Conservation (phyloP, 2,888 invertebrate genomes). For the Pheosia gnoma region DNA sequence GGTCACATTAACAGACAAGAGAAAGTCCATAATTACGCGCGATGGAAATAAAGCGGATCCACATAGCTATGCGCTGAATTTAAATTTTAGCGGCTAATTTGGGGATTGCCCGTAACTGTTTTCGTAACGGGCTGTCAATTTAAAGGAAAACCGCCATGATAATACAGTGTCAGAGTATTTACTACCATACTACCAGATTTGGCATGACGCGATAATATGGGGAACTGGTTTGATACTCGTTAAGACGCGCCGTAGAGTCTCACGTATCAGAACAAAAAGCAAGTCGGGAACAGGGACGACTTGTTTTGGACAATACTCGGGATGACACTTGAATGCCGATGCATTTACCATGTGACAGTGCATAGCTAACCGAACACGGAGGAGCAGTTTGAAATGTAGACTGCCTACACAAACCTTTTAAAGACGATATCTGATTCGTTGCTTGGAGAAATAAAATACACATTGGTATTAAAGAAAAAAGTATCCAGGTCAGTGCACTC, state of each 20-base stretch:
- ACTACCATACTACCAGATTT: conserved; percentile 74
- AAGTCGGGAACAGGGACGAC: conserved; percentile 61
- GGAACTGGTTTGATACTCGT: conserved; percentile 78
- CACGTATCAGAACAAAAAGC: conserved; percentile 76
- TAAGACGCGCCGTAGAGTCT: conserved; percentile 77
- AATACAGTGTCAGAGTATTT: conserved; percentile 65
- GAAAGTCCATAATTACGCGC: conserved; percentile 70
- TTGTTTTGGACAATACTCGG: conserved; percentile 75
- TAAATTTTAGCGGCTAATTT: conserved; percentile 27
- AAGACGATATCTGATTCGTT: conserved; percentile 14
- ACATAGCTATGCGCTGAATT: conserved; percentile 19
- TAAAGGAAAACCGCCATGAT: conserved; percentile 56
- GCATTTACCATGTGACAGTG: conserved; percentile 63
- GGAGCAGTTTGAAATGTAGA: conserved; percentile 32
- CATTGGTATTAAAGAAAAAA: not conserved
- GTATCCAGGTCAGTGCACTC: not conserved
- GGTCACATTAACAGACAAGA: conserved; percentile 60
- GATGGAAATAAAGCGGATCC: conserved; percentile 40
- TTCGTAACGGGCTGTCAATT: conserved; percentile 27
- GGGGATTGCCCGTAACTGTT: conserved; percentile 21
- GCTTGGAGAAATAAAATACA: not conserved
- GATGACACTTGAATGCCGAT: conserved; percentile 75
- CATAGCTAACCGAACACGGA: conserved; percentile 37
- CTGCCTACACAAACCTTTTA: conserved; percentile 30
- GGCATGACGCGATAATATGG: conserved; percentile 71